These are phyloP conservation scores for Alviniconcha marisindica DNA, from an alignment of 1,140 invertebrate species.

Conservation along the genomic window DNA sequence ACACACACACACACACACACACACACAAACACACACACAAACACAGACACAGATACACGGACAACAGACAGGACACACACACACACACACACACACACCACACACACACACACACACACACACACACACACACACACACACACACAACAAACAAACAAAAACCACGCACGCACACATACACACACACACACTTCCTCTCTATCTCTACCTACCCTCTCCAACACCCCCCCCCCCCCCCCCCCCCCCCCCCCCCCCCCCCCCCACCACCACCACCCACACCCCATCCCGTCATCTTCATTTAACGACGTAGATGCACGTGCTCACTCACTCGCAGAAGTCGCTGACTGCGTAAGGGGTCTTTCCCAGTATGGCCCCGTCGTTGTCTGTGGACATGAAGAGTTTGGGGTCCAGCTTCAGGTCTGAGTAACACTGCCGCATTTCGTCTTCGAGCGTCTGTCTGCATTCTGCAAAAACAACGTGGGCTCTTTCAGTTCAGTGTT, in stretches of 20 bases:
- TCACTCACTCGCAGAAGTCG: conserved; percentile 22
- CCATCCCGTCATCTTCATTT: no score
- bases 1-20: background rate
- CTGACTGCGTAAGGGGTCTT: background rate
- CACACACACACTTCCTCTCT: no score
- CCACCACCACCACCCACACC: no score
- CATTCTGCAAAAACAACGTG: conserved; percentile 30
- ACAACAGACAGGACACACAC: no score
- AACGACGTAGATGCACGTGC: no score
- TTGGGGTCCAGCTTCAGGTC: background rate
- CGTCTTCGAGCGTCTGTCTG: background rate
- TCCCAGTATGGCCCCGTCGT: conserved; percentile 28
- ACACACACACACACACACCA: background rate
- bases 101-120: background rate
- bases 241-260: no score
- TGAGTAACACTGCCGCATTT: conserved; percentile 25
- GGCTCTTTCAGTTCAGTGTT: no score
- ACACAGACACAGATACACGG: background rate
- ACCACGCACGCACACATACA: background rate
- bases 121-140: no score
- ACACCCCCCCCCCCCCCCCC: no score
- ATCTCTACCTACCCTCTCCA: no score
- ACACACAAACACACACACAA: background rate
- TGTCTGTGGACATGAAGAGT: conserved; percentile 19
- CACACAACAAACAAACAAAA: background rate